Evolutionary conservation across 2,797 vertebrate species (phyloP).

Genomic region (Typhlichthys eigenmanni): DNA sequence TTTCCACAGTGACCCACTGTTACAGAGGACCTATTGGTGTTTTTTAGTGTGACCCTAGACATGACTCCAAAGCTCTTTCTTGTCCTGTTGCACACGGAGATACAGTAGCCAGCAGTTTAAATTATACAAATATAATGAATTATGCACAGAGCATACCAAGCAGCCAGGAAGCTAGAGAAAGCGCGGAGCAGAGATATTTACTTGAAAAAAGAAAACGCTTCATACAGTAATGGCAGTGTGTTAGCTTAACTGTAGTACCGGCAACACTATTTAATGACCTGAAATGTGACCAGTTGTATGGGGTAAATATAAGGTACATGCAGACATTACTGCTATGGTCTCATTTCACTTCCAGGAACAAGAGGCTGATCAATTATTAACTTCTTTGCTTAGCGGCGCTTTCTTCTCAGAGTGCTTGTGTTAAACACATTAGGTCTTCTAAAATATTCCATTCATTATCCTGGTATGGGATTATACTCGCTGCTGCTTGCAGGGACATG

Average conservation of each 20-base stretch:
- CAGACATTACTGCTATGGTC: slow-evolving; percentile 34
- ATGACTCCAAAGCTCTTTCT: slow-evolving; percentile 50
- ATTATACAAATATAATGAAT: slow-evolving; percentile 74
- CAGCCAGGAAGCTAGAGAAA: slow-evolving; percentile 15
- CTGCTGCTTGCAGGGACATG: slow-evolving; percentile 31
- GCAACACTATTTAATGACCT: not conserved
- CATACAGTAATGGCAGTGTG: not conserved
- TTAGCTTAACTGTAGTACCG: not conserved
- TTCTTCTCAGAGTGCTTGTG: slow-evolving; percentile 59
- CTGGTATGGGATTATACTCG: slow-evolving; percentile 36
- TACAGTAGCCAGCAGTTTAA: slow-evolving; percentile 40
- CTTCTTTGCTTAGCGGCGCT: slow-evolving; percentile 63
- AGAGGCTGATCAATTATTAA: slow-evolving; percentile 64
- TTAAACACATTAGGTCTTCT: slow-evolving; percentile 50
- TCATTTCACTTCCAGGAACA: slow-evolving; percentile 54
- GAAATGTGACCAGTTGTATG: not conserved
- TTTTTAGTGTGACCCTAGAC: slow-evolving; percentile 38
- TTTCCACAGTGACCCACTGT: too few species aligned
- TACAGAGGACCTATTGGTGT: slow-evolving; percentile 30
- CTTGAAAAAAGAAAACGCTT: not conserved
- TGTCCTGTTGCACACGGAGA: slow-evolving; percentile 37
- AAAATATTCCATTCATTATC: slow-evolving; percentile 60
- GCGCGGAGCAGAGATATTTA: slow-evolving; percentile 7
- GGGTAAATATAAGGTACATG: slow-evolving; percentile 7
- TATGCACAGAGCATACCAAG: slow-evolving; percentile 53